Base-by-base conservation (phyloP, 2,797 vertebrate genomes). In the Momotus momota region DNA sequence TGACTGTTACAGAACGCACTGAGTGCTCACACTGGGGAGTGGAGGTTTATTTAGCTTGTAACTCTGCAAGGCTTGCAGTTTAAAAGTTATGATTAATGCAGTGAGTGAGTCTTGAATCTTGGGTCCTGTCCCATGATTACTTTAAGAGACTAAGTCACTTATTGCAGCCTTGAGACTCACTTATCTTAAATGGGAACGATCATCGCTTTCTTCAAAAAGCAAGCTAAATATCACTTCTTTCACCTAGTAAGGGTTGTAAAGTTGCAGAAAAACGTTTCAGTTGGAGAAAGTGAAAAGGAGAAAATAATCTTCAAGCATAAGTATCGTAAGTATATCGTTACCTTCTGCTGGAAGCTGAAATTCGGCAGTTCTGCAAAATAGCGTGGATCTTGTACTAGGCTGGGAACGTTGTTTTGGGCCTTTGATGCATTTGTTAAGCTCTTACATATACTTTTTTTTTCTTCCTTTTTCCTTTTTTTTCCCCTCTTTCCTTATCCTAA, bases 381-480 rank as follows among this genome's bases (percentile, higher is more conserved):
- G 11, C 5, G 9, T 5, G 1, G 1, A 17, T 14, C 4, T 66
- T 78, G 6, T 22, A 16, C 40, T 58, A 52, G 20, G 3, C n/a
- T 81, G 14, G 6, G 22, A 55, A 46, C 16, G 19, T 21, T 66
- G 4, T 13, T 85, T 86, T 31, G 7, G 12, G 4, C 66, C 8
- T 79, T 51, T 57, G 10, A 48, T 29, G 25, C 7, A 12, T 18
- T 65, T 75, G 16, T 17, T 35, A 54, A 84, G 13, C 5, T 23
- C 14, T 26, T 66, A 49, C 13, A 12, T 1, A 0, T 35, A 17
- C 7, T 25, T 10, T 4, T 21, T 7, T 3, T 3, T 12, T 11
- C 45, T 19, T 45, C 45, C 19, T 26, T 8, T 4, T 6, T 29
- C 3, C 2, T 61, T 2, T 2, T 23, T 8, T 7, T 5, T 29